Percentiles rank a stretch among this genome's conserved stretches.
Evolutionary conservation across 2,113 vertebrate species (phyloP).

Genomic region (Clinocottus analis): DNA sequence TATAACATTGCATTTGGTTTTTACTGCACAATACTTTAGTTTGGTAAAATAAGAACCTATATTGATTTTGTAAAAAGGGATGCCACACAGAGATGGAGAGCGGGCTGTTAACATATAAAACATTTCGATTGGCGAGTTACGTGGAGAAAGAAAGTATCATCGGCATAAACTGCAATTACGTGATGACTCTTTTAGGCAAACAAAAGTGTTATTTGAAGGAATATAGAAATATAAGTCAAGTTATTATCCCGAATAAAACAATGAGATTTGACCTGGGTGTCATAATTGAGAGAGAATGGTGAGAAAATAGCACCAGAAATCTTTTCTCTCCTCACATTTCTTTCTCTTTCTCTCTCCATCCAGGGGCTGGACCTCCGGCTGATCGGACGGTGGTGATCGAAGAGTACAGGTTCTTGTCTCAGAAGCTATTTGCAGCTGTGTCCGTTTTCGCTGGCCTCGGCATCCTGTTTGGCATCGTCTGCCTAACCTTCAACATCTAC

Average conservation of each 20-base stretch:
- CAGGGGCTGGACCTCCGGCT: constrained; percentile 89
- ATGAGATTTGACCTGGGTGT: no score
- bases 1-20: neutral
- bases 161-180: no score
- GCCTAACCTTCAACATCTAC: constrained; percentile 97
- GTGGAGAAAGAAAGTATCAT: neutral
- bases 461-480: constrained; percentile 93
- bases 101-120: neutral
- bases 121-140: neutral
- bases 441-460: constrained; percentile 93
- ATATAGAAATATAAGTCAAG: no score
- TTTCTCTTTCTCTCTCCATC: neutral
- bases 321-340: neutral
- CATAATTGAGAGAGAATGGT: no score
- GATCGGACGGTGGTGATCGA: constrained; percentile 93
- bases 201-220: no score
- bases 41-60: neutral
- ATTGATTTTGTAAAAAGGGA: neutral
- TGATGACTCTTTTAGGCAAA: no score
- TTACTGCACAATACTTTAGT: neutral
- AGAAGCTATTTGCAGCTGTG: constrained; percentile 94
- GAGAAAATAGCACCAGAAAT: neutral
- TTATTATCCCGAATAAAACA: no score
- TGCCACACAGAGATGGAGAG: neutral
- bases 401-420: constrained; percentile 91